Percentiles rank a stretch among this genome's conserved stretches.
These are phyloP conservation scores for Notiomystis cincta DNA, from an alignment of 2,113 vertebrate genomes.

Conservation along the genomic window DNA sequence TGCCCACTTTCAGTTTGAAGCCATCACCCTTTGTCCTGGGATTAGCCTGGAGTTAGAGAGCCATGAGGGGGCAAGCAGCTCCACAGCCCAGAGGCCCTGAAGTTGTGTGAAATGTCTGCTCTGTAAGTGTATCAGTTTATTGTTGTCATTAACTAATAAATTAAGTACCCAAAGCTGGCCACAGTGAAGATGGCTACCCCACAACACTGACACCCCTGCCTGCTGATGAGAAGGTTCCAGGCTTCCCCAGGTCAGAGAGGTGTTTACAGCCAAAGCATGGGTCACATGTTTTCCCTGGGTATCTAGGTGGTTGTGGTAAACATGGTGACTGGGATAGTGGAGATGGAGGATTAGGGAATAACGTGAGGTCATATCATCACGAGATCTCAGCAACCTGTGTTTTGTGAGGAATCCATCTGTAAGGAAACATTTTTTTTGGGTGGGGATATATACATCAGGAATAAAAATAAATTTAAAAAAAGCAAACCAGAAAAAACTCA, in stretches of 20 bases:
- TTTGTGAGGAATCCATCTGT: background rate
- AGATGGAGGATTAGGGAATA: background rate
- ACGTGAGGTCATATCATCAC: background rate
- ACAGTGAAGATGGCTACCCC: background rate
- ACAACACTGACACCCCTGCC: accelerated
- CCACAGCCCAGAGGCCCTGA: background rate
- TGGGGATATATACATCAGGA: background rate
- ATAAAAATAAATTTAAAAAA: background rate
- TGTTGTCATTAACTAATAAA: background rate
- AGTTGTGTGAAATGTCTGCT: background rate
- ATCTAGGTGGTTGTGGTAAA: background rate
- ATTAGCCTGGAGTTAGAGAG: background rate
- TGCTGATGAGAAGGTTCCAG: background rate
- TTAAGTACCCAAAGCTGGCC: background rate
- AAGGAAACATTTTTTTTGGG: background rate
- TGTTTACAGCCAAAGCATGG: background rate
- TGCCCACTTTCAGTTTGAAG: background rate
- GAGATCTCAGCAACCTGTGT: background rate
- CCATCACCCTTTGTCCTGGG: background rate
- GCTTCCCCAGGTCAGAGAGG: background rate
- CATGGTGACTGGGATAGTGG: accelerated
- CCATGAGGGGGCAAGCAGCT: accelerated
- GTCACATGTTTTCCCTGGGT: background rate
- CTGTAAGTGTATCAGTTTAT: background rate
- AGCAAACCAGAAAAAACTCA: accelerated